Evolutionary conservation across 1,140 invertebrate species (phyloP), one percentile per base, ranked within the genome.

Genomic region (Nebria ingens): DNA sequence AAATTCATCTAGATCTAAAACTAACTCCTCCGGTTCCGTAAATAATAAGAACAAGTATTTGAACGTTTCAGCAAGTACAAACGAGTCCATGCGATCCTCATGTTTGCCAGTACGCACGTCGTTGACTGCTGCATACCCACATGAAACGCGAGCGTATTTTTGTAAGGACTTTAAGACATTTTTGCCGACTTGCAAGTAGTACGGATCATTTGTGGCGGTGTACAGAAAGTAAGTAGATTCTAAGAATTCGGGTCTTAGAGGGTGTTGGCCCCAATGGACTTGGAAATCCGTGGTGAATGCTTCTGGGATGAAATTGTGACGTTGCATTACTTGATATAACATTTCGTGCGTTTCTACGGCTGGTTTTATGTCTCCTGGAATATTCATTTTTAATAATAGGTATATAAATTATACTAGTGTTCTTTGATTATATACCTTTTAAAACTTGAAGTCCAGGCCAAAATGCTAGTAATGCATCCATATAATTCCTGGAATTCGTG

Each of bases 151-250:
- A 0, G 95, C 86, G 74, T 93, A 86, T 61, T 85, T 85, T 69
- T 98, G 91, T 4, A 98, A 73, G 61, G 89, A 91, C 61, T 89
- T 85, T n/a, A 99, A 73, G 1, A 96, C 90, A 53, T 86, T 85
- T 65, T 88, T 86, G 1, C 93, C 96, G 2, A 97, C 95, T 65
- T 93, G 84, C 49, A 98, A 75, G 71, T 99, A 99, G 72, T 98
- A 91, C 58, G 88, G 86, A 76, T 99, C 97, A 23, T 85, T 85
- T 1, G 96, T 99, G 1, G 95, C 95, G 66, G 86, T 80, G 70
- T 97, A 95, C 3, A 99, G 72, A 67, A 98, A 97, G 68, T 98
- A 99, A 0, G 96, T 98, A 0, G 93, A 97, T 73, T 99, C 97
- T 19, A 98, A 75, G 73, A 98, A 98, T 73, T 99, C 97, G 4